These are phyloP conservation scores for Nymphicus hollandicus DNA, from an alignment of 2,113 vertebrate genomes.

Conservation along the genomic window DNA sequence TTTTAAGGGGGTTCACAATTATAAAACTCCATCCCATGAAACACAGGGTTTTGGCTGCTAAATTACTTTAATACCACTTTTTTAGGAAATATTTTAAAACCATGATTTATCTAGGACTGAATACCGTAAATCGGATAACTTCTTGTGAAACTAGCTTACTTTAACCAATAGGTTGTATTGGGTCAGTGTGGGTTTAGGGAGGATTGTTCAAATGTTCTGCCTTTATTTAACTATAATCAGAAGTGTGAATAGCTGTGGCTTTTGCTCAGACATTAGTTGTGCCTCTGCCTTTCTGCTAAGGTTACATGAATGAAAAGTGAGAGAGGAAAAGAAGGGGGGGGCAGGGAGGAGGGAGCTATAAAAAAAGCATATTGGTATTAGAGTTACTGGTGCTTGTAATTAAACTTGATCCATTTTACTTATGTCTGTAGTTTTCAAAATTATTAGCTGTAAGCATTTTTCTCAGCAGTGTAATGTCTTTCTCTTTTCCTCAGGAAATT, in stretches of 20 bases:
- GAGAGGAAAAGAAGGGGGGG: not conserved
- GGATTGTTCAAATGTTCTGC: not conserved
- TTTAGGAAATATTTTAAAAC: not conserved
- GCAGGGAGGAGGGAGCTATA: not conserved
- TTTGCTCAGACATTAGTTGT: not conserved
- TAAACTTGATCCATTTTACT: not conserved
- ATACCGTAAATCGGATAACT: not conserved
- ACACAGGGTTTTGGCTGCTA: not conserved
- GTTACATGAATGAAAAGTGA: not conserved
- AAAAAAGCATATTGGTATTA: not conserved
- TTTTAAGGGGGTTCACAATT: not conserved
- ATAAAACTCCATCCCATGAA: not conserved
- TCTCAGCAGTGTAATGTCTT: not conserved
- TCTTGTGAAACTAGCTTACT: not conserved
- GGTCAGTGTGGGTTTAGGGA: not conserved
- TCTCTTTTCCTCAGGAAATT: not conserved
- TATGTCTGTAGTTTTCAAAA: not conserved
- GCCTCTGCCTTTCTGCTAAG: not conserved
- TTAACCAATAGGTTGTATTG: not conserved
- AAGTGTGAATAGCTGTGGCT: not conserved
- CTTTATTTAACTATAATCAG: not conserved
- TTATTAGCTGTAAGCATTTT: not conserved
- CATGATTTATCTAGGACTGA: not conserved
- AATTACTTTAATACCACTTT: not conserved
- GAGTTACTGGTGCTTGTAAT: not conserved